Evolutionary conservation across 53 echinoderm and acorn worm species (phyloP).

Genomic region (Crossaster papposus): DNA sequence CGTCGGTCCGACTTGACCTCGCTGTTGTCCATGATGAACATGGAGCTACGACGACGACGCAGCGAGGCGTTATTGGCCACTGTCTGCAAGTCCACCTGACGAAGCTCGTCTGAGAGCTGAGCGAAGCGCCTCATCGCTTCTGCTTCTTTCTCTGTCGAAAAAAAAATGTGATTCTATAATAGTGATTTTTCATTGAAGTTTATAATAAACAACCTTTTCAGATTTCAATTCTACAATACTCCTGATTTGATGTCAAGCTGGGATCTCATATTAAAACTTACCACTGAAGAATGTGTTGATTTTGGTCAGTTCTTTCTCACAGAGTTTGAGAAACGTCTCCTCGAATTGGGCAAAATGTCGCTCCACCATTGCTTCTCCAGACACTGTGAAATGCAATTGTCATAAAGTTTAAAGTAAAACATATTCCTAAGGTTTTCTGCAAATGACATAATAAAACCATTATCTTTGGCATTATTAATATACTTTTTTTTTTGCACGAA

Average conservation of each 20-base stretch:
- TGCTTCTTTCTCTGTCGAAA: constrained; percentile 78
- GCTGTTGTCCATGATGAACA: constrained; percentile 70
- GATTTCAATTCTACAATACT: not conserved
- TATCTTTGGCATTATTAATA: too few species aligned
- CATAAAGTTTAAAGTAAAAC: too few species aligned
- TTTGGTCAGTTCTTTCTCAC: constrained; percentile 95
- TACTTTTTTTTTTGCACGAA: too few species aligned
- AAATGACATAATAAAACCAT: too few species aligned
- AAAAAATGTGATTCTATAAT: not conserved
- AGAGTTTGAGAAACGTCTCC: constrained; percentile 89
- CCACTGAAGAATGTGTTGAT: constrained; percentile 99
- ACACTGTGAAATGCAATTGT: constrained; percentile 45
- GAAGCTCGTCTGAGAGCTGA: constrained; percentile 89
- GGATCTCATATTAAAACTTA: constrained; percentile 37
- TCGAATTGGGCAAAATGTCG: constrained; percentile 83
- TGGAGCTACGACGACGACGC: constrained; percentile 68
- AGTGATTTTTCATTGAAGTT: not conserved
- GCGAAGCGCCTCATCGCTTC: constrained; percentile 94
- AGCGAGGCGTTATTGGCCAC: constrained; percentile 50
- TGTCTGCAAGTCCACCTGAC: constrained; percentile 80
- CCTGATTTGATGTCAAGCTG: not conserved
- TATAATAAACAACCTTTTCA: too few species aligned
- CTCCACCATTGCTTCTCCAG: constrained; percentile 78
- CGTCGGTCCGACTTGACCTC: constrained; percentile 75
- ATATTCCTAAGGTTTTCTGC: too few species aligned